A percentile compares a stretch with the other conserved stretches of the same genome.
Evolutionary conservation across 2,888 invertebrate species (phyloP).

Genomic region (Phengaris arion): DNA sequence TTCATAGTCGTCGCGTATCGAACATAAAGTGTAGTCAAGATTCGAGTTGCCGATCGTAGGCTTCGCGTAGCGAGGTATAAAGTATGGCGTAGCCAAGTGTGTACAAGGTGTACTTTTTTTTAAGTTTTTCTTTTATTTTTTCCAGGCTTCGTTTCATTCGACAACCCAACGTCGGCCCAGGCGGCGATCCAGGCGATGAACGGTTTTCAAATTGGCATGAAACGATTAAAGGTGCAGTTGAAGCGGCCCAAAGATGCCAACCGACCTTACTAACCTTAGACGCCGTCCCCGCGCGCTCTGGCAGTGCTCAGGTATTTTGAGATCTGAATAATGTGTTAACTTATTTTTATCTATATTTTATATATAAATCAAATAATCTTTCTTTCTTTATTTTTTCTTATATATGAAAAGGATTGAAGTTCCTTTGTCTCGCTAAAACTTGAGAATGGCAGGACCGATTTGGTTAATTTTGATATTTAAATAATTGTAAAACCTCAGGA

Average conservation of each 20-base stretch:
- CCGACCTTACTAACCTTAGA: constrained; percentile 94
- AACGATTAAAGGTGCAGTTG: constrained; percentile 99
- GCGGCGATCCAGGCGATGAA: constrained; percentile 99
- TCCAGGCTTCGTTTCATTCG: constrained; percentile 99
- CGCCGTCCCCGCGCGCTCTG: constrained; percentile 77
- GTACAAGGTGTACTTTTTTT: not conserved
- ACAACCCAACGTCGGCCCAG: constrained; percentile 98
- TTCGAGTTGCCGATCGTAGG: not conserved
- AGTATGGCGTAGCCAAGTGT: not conserved
- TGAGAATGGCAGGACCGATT: no score
- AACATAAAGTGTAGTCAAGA: not conserved
- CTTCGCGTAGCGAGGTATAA: not conserved
- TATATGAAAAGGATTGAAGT: no score
- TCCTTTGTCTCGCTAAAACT: no score
- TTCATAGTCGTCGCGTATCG: not conserved
- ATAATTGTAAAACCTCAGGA: no score
- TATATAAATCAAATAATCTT: no score
- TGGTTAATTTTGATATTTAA: no score
- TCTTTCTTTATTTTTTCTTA: no score
- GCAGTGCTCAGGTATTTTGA: constrained; percentile 54
- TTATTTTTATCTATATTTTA: no score
- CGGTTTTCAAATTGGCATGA: constrained; percentile 99
- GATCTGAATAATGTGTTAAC: not conserved
- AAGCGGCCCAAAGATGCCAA: constrained; percentile 99
- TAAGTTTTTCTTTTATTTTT: constrained; percentile 42